Evolutionary conservation across 2,888 invertebrate genomes (phyloP), one percentile per base, ranked within the genome.

Genomic region (Stomorhina lunata): DNA sequence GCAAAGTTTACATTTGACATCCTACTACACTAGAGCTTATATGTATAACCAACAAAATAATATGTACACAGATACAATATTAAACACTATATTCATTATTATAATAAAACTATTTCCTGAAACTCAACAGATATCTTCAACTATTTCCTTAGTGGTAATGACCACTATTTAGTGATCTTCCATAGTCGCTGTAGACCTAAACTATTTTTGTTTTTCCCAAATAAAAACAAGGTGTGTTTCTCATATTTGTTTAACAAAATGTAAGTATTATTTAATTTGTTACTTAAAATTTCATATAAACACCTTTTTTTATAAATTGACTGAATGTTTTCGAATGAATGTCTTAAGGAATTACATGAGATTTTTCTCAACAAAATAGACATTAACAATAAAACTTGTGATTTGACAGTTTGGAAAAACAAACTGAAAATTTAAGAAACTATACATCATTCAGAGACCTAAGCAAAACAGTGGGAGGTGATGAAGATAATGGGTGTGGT

Each of bases 331-430:
- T 7, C 32, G 0, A 10, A 34, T 25, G 59, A 79, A 57, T 37
- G 32, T 50, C 27, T 45, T 59, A 15, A 45, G 37, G 37, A 40
- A 32, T 68, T 59, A 32, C n/a, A 29, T n/a, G 27, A 12, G 15
- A 22, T 59, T 59, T 48, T 55, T 15, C n/a, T n/a, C n/a, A n/a
- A 15, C 50, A 61, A 50, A 61, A n/a, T n/a, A n/a, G n/a, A n/a
- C n/a, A n/a, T 25, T 40, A 29, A 50, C 17, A 15, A 20, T 29
- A 29, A 45, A 66, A 27, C 10, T 29, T 61, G 25, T 77, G 53
- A 61, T 61, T 50, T 77, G 77, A 77, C 77, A 61, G 50, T 77
- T 77, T 72, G 37, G n/a, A n/a, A 68, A 66, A 50, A 66, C 15
- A 37, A 25, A 50, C 0, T 15, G 4, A 7, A 34, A 69, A 57